Conservation (phyloP, 2,888 invertebrate genomes). For the Dugesia japonica region DNA sequence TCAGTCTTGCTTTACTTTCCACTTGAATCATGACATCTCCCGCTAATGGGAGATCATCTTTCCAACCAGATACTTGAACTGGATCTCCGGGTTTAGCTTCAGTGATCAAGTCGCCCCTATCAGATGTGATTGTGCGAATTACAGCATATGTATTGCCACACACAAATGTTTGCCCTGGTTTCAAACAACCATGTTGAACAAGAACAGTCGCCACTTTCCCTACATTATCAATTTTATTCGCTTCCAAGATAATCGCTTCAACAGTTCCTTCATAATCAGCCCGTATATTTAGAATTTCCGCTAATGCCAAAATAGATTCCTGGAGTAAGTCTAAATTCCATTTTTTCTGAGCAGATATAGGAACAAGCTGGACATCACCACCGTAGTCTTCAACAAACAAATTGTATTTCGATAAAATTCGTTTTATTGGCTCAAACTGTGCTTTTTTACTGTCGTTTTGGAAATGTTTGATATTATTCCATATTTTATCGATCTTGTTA, state of each 20-base stretch:
- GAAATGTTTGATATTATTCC: background rate
- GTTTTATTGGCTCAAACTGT: conserved; percentile 58
- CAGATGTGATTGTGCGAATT: conserved; percentile 62
- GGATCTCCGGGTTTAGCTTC: conserved; percentile 65
- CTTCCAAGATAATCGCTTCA: conserved; percentile 77
- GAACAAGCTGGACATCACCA: conserved; percentile 75
- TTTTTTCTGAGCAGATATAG: conserved; percentile 64
- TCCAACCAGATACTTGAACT: conserved; percentile 76
- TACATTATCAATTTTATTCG: conserved; percentile 57
- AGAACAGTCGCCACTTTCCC: conserved; percentile 67
- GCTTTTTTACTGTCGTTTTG: background rate
- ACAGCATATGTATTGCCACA: conserved; percentile 54
- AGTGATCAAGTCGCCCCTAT: conserved; percentile 56
- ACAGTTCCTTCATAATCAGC: conserved; percentile 68
- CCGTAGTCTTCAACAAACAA: conserved; percentile 70
- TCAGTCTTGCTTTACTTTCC: conserved; percentile 52
- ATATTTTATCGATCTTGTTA: conserved; percentile 78
- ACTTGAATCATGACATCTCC: conserved; percentile 76
- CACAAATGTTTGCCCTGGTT: conserved; percentile 62
- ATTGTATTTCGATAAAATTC: conserved; percentile 61
- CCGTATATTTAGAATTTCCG: conserved; percentile 67
- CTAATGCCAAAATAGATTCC: conserved; percentile 60
- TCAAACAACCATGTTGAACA: conserved; percentile 68
- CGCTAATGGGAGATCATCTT: conserved; percentile 62
- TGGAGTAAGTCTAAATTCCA: conserved; percentile 62